These are phyloP conservation scores for Chelon labrosus DNA, from an alignment of 2,797 vertebrate species.

Conservation along the genomic window DNA sequence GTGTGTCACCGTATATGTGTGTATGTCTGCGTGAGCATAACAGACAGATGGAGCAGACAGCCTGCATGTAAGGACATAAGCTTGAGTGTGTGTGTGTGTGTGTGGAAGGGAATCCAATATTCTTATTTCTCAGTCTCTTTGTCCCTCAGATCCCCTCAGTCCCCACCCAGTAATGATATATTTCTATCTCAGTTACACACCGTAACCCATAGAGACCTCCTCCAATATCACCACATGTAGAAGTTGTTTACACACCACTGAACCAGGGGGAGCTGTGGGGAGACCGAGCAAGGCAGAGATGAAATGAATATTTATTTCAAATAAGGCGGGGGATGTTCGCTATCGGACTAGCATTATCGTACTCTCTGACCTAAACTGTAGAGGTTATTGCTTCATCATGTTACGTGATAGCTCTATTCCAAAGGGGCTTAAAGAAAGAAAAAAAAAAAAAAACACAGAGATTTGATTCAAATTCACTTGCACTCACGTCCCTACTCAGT, in stretches of 20 bases:
- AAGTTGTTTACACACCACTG: constrained; percentile 82
- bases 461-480: constrained; percentile 66
- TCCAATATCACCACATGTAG: constrained; percentile 80
- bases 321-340: constrained; percentile 69
- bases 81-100: constrained; percentile 36
- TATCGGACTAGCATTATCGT: constrained; percentile 70
- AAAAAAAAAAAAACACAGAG: constrained; percentile 38
- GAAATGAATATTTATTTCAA: constrained; percentile 83
- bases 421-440: constrained; percentile 43
- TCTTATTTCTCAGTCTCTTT: constrained; percentile 77
- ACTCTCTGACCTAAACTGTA: constrained; percentile 78
- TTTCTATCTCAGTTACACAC: constrained; percentile 81
- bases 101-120: constrained; percentile 80
- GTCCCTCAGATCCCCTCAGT: constrained; percentile 74
- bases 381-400: constrained; percentile 81
- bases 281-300: constrained; percentile 69
- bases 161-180: constrained; percentile 81
- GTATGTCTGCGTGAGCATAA: constrained; percentile 47
- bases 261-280: constrained; percentile 66
- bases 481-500: constrained; percentile 55
- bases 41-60: constrained; percentile 74
- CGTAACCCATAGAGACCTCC: constrained; percentile 75
- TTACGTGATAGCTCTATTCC: constrained; percentile 69
- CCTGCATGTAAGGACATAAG: constrained; percentile 70
- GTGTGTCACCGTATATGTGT: constrained; percentile 30